phyloP scores from a whole-genome alignment of 2,888 invertebrate species.

The Patella caerulea region DNA sequence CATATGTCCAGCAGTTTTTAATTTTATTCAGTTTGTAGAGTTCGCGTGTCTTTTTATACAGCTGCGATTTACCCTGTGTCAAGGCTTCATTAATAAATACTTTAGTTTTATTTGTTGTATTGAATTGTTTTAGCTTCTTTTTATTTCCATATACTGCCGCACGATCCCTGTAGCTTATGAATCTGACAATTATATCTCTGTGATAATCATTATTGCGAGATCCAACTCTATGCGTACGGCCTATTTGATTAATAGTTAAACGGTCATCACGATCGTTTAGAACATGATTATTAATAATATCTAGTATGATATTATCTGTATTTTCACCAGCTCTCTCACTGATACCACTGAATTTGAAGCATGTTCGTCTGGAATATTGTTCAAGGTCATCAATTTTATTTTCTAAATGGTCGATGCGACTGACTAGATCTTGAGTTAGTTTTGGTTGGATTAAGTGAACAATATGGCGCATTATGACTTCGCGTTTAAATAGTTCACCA shows the following conservation, averaged over 20 bases:
- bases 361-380: slow-evolving; percentile 3
- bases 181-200: not conserved
- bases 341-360: not conserved
- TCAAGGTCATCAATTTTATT: not conserved
- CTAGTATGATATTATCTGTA: not conserved
- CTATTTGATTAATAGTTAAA: not conserved
- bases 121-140: not conserved
- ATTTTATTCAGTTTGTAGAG: not conserved
- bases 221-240: not conserved
- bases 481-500: not conserved
- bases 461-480: not conserved
- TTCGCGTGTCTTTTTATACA: not conserved
- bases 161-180: not conserved
- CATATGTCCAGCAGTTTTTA: not conserved
- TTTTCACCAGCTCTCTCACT: not conserved
- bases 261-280: not conserved
- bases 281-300: not conserved
- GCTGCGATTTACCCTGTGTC: not conserved
- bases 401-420: not conserved
- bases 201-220: not conserved
- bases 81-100: too few relatives aligned
- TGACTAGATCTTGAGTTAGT: not conserved
- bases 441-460: not conserved
- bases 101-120: too few relatives aligned
- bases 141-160: not conserved